Percentiles rank a stretch among this genome's conserved stretches.
These are phyloP conservation scores for Folsomia manolachei DNA, from an alignment of 2,888 invertebrate genomes.

Conservation along the genomic window DNA sequence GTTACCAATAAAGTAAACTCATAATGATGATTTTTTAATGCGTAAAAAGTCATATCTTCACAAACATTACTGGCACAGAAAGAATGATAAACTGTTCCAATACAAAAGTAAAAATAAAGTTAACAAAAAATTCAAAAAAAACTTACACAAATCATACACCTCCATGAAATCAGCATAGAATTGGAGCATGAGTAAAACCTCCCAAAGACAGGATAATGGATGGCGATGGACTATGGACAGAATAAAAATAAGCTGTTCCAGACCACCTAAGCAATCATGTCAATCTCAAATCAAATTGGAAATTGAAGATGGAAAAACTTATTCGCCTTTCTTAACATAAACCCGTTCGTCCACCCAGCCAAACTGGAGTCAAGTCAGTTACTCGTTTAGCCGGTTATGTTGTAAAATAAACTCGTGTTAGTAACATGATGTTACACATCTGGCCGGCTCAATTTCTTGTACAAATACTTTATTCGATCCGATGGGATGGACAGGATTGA, in stretches of 20 bases:
- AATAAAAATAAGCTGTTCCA: slow-evolving; percentile 11
- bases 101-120: too few relatives aligned
- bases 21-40: too few relatives aligned
- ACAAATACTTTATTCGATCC: background rate
- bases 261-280: slow-evolving; percentile 20
- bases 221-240: slow-evolving; percentile 6
- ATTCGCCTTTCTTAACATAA: background rate
- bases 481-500: background rate
- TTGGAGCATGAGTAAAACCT: background rate
- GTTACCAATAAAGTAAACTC: too few relatives aligned
- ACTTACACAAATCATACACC: background rate
- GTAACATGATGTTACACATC: too few relatives aligned
- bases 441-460: background rate
- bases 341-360: too few relatives aligned
- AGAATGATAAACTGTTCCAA: too few relatives aligned
- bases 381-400: slow-evolving; percentile 9
- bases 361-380: too few relatives aligned
- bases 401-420: too few relatives aligned
- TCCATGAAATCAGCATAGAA: background rate
- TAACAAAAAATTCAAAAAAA: too few relatives aligned
- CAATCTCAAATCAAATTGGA: slow-evolving; percentile 16
- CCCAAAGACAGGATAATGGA: slow-evolving; percentile 2
- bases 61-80: too few relatives aligned
- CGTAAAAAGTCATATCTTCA: too few relatives aligned
- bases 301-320: slow-evolving; percentile 8